phyloP scores from a whole-genome alignment of 2,888 invertebrate genomes.

The Petrophora chlorosata region DNA sequence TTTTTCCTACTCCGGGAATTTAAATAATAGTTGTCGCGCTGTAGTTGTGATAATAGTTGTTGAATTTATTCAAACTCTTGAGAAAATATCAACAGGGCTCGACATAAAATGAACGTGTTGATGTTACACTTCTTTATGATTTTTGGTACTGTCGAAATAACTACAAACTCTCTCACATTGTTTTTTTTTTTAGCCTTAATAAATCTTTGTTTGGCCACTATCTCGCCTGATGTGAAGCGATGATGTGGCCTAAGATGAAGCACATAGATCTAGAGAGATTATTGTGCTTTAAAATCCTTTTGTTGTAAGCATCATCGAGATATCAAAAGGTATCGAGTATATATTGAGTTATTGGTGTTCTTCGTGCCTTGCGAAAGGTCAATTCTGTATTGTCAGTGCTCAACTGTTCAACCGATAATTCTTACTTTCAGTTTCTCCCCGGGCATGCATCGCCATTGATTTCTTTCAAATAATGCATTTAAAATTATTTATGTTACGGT shows the following conservation, averaged over 20 bases:
- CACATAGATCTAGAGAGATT: too few species aligned
- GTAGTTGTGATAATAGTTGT: too few species aligned
- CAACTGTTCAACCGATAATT: slow-evolving; percentile 44
- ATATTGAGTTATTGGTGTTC: slow-evolving; percentile 53
- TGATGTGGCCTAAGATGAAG: too few species aligned
- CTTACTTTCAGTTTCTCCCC: slow-evolving; percentile 45
- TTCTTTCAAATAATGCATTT: slow-evolving; percentile 38
- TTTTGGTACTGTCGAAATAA: not conserved
- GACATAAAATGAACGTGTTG: too few species aligned
- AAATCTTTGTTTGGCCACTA: too few species aligned
- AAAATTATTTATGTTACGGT: slow-evolving; percentile 32
- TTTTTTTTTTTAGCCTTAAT: too few species aligned
- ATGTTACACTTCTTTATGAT: too few species aligned
- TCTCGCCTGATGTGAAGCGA: too few species aligned
- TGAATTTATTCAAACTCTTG: too few species aligned
- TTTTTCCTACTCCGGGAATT: too few species aligned
- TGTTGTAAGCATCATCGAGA: slow-evolving; percentile 33
- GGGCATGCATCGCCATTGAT: slow-evolving; percentile 29
- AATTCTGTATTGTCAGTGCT: slow-evolving; percentile 51
- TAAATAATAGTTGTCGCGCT: too few species aligned
- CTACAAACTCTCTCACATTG: slow-evolving; percentile 20
- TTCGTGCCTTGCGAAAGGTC: slow-evolving; percentile 53
- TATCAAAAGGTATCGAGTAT: slow-evolving; percentile 48
- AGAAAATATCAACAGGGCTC: too few species aligned
- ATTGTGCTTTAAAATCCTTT: slow-evolving; percentile 32